phyloP scores from a whole-genome alignment of 2,888 invertebrate species.

The Ommatoiulus sabulosus region DNA sequence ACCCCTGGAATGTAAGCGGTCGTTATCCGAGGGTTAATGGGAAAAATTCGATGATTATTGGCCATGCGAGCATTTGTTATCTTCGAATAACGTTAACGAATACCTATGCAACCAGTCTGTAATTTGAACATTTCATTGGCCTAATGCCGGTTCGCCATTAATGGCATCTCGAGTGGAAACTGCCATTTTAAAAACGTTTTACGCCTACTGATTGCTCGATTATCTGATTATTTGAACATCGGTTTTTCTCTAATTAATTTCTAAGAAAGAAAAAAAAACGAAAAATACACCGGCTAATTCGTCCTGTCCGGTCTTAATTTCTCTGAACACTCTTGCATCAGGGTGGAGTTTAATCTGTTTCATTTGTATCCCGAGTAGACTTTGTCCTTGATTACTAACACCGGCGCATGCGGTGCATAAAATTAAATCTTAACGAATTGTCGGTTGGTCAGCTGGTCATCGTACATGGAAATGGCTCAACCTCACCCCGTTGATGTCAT shows the following conservation, averaged over 20 bases:
- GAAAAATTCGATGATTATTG: not conserved
- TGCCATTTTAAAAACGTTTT: not conserved
- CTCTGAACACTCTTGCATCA: not conserved
- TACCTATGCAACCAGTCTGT: not conserved
- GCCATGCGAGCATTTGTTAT: not conserved
- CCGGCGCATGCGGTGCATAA: not conserved
- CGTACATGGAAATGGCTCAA: conserved; percentile 35
- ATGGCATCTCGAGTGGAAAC: not conserved
- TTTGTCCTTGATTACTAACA: not conserved
- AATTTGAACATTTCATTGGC: not conserved
- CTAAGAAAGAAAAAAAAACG: too few species aligned
- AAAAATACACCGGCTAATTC: not conserved
- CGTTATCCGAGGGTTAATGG: not conserved
- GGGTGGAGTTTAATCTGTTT: conserved; percentile 35
- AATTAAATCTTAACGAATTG: conserved; percentile 23
- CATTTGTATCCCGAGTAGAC: not conserved
- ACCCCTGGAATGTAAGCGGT: not conserved
- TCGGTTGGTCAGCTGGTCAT: conserved; percentile 32
- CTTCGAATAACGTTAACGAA: not conserved
- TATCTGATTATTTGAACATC: not conserved
- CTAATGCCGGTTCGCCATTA: not conserved
- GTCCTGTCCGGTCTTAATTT: not conserved
- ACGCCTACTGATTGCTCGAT: conserved; percentile 4
- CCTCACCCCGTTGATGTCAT: conserved; percentile 35
- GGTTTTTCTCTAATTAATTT: conserved; percentile 40